Conservation (phyloP, 2,888 invertebrate species). For the Marronus borbonicus region DNA sequence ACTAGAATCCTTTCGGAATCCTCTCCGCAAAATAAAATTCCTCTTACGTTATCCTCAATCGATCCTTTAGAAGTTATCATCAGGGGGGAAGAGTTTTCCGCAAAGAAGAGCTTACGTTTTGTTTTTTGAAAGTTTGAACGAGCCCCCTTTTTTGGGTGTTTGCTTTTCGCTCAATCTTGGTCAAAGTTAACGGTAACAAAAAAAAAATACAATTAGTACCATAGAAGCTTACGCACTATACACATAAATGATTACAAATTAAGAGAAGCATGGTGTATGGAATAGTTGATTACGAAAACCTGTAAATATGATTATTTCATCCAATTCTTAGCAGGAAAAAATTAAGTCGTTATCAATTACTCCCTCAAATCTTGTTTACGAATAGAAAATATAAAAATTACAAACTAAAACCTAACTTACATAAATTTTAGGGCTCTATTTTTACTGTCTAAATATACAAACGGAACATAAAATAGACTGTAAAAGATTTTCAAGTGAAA, state of each 20-base stretch:
- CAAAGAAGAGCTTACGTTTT: neutral
- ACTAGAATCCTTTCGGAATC: neutral
- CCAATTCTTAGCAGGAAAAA: too few relatives aligned
- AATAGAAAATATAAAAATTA: conserved; percentile 1
- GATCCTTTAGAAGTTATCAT: neutral
- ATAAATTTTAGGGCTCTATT: too few relatives aligned
- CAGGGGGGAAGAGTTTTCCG: neutral
- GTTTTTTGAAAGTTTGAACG: neutral
- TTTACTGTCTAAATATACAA: too few relatives aligned
- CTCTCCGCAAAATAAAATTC: neutral
- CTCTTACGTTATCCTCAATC: neutral
- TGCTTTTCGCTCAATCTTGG: conserved; percentile 28
- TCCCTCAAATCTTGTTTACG: neutral
- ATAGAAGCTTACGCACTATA: conserved; percentile 33
- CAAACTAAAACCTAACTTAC: conserved; percentile 7
- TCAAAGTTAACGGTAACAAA: conserved; percentile 42
- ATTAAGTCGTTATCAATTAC: too few relatives aligned
- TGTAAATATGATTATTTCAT: neutral
- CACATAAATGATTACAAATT: conserved; percentile 3
- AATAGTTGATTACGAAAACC: neutral
- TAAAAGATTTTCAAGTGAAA: too few relatives aligned
- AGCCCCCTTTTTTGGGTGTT: conserved; percentile 8
- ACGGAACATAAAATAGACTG: too few relatives aligned
- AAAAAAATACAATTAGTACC: conserved; percentile 40
- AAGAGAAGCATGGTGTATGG: neutral